Conservation (phyloP, 1,140 invertebrate genomes). For the Tetramorium alpestre region DNA sequence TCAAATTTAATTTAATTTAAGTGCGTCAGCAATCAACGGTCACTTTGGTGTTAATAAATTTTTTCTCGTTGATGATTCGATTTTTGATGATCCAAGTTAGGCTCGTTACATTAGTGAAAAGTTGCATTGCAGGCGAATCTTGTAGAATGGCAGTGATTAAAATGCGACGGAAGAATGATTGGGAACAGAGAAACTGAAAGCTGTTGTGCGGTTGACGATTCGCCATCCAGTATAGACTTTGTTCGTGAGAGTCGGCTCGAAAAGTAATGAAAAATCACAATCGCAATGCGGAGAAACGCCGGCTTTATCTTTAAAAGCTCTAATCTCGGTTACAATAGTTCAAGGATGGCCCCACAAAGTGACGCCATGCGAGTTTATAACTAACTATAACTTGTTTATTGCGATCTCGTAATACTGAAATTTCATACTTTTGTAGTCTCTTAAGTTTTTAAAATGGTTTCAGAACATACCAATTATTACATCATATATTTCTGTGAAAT, state of each 20-base stretch:
- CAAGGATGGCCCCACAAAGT: conserved; percentile 8
- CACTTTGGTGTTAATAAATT: conserved; percentile 6
- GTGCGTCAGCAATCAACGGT: not conserved
- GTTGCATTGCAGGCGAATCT: conserved; percentile 24
- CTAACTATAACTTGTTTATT: conserved; percentile 21
- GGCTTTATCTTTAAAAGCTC: conserved; percentile 48
- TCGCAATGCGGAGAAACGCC: conserved; percentile 22
- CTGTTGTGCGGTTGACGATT: conserved; percentile 38
- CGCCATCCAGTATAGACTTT: conserved; percentile 38
- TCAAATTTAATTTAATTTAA: conserved; percentile 12
- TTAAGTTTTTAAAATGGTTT: not conserved
- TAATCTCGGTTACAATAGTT: conserved; percentile 25
- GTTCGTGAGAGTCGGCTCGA: not conserved
- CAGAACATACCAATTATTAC: not conserved
- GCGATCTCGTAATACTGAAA: not conserved
- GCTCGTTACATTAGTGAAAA: not conserved
- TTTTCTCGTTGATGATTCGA: conserved; percentile 3
- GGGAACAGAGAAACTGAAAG: conserved; percentile 24
- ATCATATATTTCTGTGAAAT: not conserved
- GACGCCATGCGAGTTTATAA: conserved; percentile 27
- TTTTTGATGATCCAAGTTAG: conserved; percentile 15
- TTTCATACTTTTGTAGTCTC: not conserved
- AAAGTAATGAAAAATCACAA: conserved; percentile 54
- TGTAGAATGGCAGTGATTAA: conserved; percentile 42
- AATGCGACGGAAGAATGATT: conserved; percentile 14